phyloP scores from a whole-genome alignment of 2,113 vertebrate species.

The Camelus dromedarius region DNA sequence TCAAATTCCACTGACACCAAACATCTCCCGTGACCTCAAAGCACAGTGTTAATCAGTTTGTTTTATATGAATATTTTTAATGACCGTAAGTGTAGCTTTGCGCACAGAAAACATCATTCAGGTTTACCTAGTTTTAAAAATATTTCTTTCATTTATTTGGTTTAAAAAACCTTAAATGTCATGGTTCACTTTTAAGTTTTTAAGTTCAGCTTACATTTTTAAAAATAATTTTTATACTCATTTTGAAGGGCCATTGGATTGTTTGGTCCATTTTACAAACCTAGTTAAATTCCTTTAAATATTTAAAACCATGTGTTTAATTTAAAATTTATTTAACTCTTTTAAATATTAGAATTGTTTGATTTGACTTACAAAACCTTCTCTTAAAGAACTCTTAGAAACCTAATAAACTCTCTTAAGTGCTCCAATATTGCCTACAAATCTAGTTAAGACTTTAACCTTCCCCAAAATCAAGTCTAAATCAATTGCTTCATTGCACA shows the following conservation, averaged over 20 bases:
- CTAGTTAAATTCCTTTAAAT: neutral
- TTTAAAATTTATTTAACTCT: slow-evolving; percentile 43
- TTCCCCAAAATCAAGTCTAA: neutral
- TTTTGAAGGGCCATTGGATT: neutral
- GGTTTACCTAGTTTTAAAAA: neutral
- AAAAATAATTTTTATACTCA: neutral
- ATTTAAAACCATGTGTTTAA: neutral
- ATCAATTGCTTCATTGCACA: neutral
- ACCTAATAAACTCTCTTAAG: slow-evolving; percentile 33
- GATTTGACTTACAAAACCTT: slow-evolving; percentile 9
- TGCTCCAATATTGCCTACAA: neutral
- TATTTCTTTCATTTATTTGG: neutral
- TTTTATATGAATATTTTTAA: neutral
- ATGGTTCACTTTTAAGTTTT: neutral
- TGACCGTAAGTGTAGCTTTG: neutral
- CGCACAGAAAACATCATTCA: neutral
- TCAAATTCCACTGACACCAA: neutral
- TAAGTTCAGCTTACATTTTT: neutral
- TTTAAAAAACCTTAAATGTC: neutral
- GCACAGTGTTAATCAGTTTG: neutral
- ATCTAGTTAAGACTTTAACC: neutral
- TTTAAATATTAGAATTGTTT: slow-evolving; percentile 22
- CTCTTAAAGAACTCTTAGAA: neutral
- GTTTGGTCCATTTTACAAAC: neutral
- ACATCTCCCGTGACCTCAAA: neutral